Conservation (phyloP, 2,113 vertebrate species). For the Lota lota region DNA sequence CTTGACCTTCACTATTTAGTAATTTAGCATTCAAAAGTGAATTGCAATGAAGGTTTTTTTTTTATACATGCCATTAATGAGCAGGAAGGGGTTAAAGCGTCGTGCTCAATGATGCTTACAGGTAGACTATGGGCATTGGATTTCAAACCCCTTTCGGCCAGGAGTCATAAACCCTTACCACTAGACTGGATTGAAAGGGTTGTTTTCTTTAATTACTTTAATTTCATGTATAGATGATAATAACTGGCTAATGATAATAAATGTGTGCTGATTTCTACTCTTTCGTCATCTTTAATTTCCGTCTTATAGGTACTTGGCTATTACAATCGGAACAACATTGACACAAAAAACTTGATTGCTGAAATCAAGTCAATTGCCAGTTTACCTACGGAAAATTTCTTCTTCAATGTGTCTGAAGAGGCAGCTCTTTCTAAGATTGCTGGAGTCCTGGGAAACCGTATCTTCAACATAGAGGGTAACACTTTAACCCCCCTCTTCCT, state of each 20-base stretch:
- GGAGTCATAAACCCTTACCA: no score
- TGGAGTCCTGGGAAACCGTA: conserved; percentile 86
- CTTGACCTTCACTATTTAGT: no score
- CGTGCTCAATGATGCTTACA: no score
- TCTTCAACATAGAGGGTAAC: conserved; percentile 96
- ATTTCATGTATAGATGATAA: no score
- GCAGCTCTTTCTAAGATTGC: conserved; percentile 86
- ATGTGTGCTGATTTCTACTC: not conserved
- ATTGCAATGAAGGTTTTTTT: no score
- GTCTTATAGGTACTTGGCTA: conserved; percentile 86
- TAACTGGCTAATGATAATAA: not conserved
- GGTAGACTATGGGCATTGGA: no score
- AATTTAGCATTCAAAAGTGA: no score
- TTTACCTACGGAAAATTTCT: conserved; percentile 83
- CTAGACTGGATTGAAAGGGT: no score
- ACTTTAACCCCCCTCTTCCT: not conserved
- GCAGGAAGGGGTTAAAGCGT: no score
- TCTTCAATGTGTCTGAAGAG: conserved; percentile 93
- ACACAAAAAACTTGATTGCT: conserved; percentile 85
- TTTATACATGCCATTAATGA: no score
- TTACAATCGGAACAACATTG: conserved; percentile 81
- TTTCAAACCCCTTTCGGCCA: no score
- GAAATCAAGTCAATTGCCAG: conserved; percentile 97
- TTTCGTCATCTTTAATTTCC: not conserved
- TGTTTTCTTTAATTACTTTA: no score